Base-by-base conservation (phyloP, 2,113 vertebrate species). In the Ornithorhynchus anatinus region DNA sequence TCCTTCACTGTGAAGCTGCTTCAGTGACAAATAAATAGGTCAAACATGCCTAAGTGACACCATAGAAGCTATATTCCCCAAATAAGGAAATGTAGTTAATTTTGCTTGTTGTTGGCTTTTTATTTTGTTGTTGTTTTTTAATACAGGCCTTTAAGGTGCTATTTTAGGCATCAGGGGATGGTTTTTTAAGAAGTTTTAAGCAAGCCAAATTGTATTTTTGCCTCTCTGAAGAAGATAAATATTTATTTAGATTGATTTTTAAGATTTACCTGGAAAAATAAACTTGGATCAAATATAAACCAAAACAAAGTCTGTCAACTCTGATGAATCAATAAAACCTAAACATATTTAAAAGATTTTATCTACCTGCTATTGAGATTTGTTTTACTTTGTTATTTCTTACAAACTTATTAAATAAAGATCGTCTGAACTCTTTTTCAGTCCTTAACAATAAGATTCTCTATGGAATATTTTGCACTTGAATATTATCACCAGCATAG, bases 401-500 rank as follows among this genome's bases (percentile, higher is more conserved):
- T 83, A 86, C 82, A 86, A 82, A 76, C 79, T 91, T 84, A 89
- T 67, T 7, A 82, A 84, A 78, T 62, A 89, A 80, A 85, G 91
- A 91, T 91, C 89, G 89, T 81, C 88, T 90, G 90, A 89, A 87
- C 81, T 90, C 80, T 74, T 73, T 67, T 78, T 56, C 73, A 59
- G 76, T 90, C 77, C 76, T 76, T 69, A 77, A 93, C 86, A 93
- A 87, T 85, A 84, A 84, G 89, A 90, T 89, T 87, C 85, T 85
- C 86, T 69, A 86, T 86, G 93, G 93, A 95, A 94, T 96, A 95
- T 94, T 94, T 94, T 94, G 87, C 82, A 92, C 90, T 93, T 88
- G 85, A 94, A 95, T 96, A 96, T 94, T 95, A 96, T 97, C 92
- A 86, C 79, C 90, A 85, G 93, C 90, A 88, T 90, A 94, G 94